Base-by-base conservation (phyloP, 2,113 vertebrate genomes). In the Pongo abelii region DNA sequence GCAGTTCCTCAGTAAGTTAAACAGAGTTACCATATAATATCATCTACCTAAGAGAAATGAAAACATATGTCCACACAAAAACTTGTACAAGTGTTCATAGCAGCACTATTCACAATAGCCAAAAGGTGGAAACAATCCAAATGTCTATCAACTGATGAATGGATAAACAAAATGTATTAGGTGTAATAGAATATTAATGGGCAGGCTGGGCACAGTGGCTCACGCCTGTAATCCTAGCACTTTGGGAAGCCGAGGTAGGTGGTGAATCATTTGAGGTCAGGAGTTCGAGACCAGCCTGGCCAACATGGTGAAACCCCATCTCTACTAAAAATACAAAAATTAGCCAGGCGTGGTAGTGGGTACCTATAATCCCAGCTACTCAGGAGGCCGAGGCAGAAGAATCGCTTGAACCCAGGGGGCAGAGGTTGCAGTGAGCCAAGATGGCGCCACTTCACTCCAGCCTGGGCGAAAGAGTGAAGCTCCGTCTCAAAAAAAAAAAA, bases 21-120 rank as follows among this genome's bases (percentile, higher is more conserved):
- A 89, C 72, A 96, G 74, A 77, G 10, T 83, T 72, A 87, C n/a
- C 11, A 85, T 50, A 95, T 50, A 70, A 96, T 17, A 92, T 32
- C 59, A 55, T 70, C 46, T 90, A 93, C 32, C 52, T 91, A 84
- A 67, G 35, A 72, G 25, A 96, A 95, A 96, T 87, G n/a, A 91
- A 93, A 94, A 91, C 59, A 52, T 80, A 83, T n/a, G 22, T 67
- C 80, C 57, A 84, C 32, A 89, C 32, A 55, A 87, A 84, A 93
- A 80, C 23, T 61, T 91, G 32, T 35, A 84, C 35, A 90, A 27
- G 48, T 80, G 35, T 72, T 74, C 57, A 89, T 6, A 86, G n/a
- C 30, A 85, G 67, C 57, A 77, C 32, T 87, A 74, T 64, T 48
- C 85, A 87, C 10, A 69, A 89, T 13, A 85, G 48, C 25, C n/a